phyloP scores from a whole-genome alignment of 2,888 invertebrate genomes.

The Oscheius myriophilus region DNA sequence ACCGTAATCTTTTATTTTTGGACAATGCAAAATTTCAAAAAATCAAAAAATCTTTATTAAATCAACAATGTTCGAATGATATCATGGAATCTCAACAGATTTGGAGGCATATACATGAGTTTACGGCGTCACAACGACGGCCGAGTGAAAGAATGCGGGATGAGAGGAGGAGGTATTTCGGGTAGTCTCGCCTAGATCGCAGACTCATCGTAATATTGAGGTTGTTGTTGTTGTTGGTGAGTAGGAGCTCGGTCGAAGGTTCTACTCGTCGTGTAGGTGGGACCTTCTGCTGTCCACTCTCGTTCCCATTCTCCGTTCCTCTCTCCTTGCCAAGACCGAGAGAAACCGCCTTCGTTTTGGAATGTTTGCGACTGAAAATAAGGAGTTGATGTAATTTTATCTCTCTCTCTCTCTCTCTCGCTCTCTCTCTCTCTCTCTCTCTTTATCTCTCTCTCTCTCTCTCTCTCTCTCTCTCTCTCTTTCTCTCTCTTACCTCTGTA shows the following conservation, averaged over 20 bases:
- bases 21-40: too few species aligned
- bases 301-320: slow-evolving; percentile 12
- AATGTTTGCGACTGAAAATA: background rate
- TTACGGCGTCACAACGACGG: background rate
- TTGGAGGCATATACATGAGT: background rate
- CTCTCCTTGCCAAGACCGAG: too few species aligned
- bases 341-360: background rate
- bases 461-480: slow-evolving; percentile 32
- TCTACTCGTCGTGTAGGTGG: slow-evolving; percentile 9
- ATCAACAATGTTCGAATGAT: background rate
- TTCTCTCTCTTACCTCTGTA: slow-evolving; percentile 10
- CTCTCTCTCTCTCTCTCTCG: background rate
- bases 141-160: slow-evolving; percentile 21
- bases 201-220: slow-evolving; percentile 5
- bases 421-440: slow-evolving; percentile 19
- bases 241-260: background rate
- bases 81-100: slow-evolving; percentile 28
- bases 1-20: too few species aligned
- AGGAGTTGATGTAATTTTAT: too few species aligned
- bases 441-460: slow-evolving; percentile 29
- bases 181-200: background rate
- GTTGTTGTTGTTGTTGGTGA: background rate
- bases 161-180: slow-evolving; percentile 4
- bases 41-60: background rate
- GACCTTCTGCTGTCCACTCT: slow-evolving; percentile 16